A percentile compares a stretch with the other conserved stretches of the same genome.
phyloP scores from a whole-genome alignment of 2,797 vertebrate genomes.

The Falco peregrinus region DNA sequence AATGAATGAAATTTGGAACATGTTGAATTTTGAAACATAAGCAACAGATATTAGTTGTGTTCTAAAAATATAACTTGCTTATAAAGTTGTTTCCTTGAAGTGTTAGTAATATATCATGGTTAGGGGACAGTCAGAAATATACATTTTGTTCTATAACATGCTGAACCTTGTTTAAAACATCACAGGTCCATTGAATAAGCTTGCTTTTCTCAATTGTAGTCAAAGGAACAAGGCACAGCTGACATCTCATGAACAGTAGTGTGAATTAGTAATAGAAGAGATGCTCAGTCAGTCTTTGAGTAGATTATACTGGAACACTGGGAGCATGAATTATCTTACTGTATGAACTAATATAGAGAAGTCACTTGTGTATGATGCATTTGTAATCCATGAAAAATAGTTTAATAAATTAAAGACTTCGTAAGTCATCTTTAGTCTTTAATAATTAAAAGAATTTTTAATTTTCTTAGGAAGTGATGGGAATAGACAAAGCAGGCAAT shows the following conservation, averaged over 20 bases:
- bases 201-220: not conserved
- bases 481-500: conserved; percentile 63
- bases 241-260: not conserved
- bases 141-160: not conserved
- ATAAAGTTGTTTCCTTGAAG: not conserved
- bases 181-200: not conserved
- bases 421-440: conserved; percentile 38
- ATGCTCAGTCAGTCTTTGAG: not conserved
- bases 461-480: conserved; percentile 62
- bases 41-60: not conserved
- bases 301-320: not conserved
- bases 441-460: conserved; percentile 70
- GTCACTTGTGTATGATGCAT: not conserved
- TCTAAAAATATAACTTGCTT: not conserved
- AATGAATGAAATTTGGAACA: not conserved
- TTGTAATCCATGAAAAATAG: conserved; percentile 52
- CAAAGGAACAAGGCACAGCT: not conserved
- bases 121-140: not conserved
- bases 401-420: conserved; percentile 58
- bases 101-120: not conserved
- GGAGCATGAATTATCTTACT: not conserved
- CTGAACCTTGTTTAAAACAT: not conserved
- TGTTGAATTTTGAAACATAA: not conserved
- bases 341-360: not conserved
- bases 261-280: not conserved